A percentile compares a stretch with the other conserved stretches of the same genome.
These are phyloP conservation scores for Pipa parva DNA, from an alignment of 2,113 vertebrate genomes.

Conservation along the genomic window DNA sequence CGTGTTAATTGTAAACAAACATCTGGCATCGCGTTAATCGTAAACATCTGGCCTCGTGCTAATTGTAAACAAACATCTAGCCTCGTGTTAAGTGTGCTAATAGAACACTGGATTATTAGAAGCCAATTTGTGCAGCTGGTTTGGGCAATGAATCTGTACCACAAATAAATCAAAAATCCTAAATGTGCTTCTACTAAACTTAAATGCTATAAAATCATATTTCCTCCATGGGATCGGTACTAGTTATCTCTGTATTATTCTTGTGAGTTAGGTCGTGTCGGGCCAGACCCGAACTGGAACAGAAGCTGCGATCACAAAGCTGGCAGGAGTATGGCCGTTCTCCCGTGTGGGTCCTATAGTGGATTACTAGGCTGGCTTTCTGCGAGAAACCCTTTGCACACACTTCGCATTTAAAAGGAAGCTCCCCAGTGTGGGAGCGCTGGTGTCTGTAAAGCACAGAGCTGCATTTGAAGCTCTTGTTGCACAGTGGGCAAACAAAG, in stretches of 20 bases:
- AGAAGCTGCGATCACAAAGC: not conserved
- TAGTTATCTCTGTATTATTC: not conserved
- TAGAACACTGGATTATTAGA: no score
- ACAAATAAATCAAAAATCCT: no score
- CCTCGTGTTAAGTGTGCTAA: no score
- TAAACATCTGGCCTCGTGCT: no score
- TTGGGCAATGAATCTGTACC: no score
- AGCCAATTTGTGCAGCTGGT: no score
- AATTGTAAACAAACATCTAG: no score
- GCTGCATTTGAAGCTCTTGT: constrained; percentile 60
- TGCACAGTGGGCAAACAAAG: constrained; percentile 57
- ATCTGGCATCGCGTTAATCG: no score
- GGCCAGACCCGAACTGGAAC: not conserved
- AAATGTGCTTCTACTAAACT: no score
- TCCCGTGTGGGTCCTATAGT: constrained; percentile 66
- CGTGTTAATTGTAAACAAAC: no score
- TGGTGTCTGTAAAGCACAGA: constrained; percentile 58
- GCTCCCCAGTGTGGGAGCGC: constrained; percentile 51
- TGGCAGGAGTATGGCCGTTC: constrained; percentile 10
- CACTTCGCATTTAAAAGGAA: not conserved
- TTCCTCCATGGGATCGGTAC: no score
- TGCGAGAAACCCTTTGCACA: not conserved
- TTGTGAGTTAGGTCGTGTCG: not conserved
- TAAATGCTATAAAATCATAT: no score
- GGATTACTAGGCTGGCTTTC: constrained; percentile 4